Evolutionary conservation across 2,888 invertebrate genomes (phyloP), one percentile per base, ranked within the genome.

Genomic region (Lottia scabra): DNA sequence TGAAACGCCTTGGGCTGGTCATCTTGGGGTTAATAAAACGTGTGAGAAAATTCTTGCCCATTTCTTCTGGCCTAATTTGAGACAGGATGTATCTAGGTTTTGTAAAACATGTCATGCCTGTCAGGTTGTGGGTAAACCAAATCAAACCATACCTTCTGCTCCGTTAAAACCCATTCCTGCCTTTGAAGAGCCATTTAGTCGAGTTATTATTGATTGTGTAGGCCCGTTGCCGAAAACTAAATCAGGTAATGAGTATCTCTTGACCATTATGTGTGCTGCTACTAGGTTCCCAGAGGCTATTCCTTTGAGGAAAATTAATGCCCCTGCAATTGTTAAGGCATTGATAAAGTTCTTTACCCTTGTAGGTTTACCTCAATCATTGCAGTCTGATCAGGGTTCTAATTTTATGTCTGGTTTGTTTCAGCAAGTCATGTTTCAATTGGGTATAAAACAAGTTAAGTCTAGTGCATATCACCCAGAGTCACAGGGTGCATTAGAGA

Each of bases 201-300:
- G 63, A 48, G 67, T 78, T 6, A n/a, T 78, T 43, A 63, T 72
- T 1, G 79, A 79, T 45, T 71, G 75, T 68, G 78, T 78, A 16
- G 77, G 77, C 26, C 77, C 78, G 1, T 23, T 79, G 15, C 74
- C 75, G 8, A 75, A 70, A 65, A 72, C 71, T 43, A 72, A 43
- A 16, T 23, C 65, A 4, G 72, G 75, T n/a, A 68, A 76, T 70
- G 63, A 75, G 44, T 78, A 74, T 46, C 63, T 78, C 30, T 65
- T 76, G 13, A 78, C 74, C 48, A 71, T 76, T 44, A 74, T 76
- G 72, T 73, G 73, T 75, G 67, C 56, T 13, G 63, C 73, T 12
- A 77, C 77, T 16, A 44, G 69, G 5, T 82, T 80, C 66, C 77
- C 75, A 45, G 78, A 80, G 69, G 79, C 80, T 38, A 72, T 82